Evolutionary conservation across 1,140 invertebrate genomes (phyloP).

Genomic region (Gryon sp.): DNA sequence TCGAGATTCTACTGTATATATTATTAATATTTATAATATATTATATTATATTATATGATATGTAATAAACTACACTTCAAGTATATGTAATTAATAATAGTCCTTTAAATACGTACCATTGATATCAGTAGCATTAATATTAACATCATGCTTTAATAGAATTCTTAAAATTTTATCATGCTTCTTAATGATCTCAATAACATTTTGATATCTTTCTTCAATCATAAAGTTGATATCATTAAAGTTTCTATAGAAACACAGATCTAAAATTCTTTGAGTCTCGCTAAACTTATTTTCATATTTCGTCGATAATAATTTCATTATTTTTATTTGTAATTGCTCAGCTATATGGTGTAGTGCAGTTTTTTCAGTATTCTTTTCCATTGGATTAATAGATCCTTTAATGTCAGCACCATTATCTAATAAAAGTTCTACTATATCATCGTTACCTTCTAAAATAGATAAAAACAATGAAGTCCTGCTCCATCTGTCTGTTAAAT

Average conservation of each 20-base stretch:
- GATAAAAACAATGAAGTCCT: slow-evolving; percentile 45
- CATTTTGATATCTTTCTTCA: slow-evolving; percentile 14
- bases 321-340: slow-evolving; percentile 52
- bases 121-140: slow-evolving; percentile 38
- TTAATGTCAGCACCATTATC: slow-evolving; percentile 25
- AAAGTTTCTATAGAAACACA: slow-evolving; percentile 54
- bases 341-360: slow-evolving; percentile 46
- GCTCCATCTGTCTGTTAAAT: slow-evolving; percentile 39
- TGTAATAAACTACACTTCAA: no score
- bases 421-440: slow-evolving; percentile 42
- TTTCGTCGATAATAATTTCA: slow-evolving; percentile 43
- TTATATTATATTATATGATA: neutral
- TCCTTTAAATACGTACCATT: slow-evolving; percentile 19
- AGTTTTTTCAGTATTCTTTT: slow-evolving; percentile 24
- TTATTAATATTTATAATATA: no score
- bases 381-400: slow-evolving; percentile 3
- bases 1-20: no score
- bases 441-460: slow-evolving; percentile 43
- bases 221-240: slow-evolving; percentile 18
- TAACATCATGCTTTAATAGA: slow-evolving; percentile 20
- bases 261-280: slow-evolving; percentile 40
- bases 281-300: slow-evolving; percentile 38
- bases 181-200: slow-evolving; percentile 46
- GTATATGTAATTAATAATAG: no score
- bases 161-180: slow-evolving; percentile 34